Base-by-base conservation (phyloP, 2,888 invertebrate genomes). In the Geophilus truncorum region DNA sequence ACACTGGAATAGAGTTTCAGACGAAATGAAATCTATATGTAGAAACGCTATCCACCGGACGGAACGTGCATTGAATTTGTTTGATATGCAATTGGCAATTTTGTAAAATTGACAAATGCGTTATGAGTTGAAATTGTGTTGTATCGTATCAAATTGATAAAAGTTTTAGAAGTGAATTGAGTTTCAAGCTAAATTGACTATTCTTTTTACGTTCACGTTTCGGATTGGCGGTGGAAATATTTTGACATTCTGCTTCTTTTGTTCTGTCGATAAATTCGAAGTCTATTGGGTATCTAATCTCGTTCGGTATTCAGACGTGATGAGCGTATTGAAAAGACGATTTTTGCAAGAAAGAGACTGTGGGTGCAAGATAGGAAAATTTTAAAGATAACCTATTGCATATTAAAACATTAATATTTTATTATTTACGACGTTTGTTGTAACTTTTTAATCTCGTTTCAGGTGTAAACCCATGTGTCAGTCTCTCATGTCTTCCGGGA, bases 381-480 rank as follows among this genome's bases (percentile, higher is more conserved):
- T n/a, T n/a, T n/a, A n/a, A n/a, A n/a, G n/a, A n/a, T n/a, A n/a
- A n/a, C n/a, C n/a, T n/a, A n/a, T n/a, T n/a, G n/a, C n/a, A n/a
- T n/a, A n/a, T n/a, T n/a, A n/a, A n/a, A n/a, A n/a, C n/a, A n/a
- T n/a, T n/a, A n/a, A n/a, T n/a, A n/a, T n/a, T n/a, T n/a, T n/a
- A n/a, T n/a, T n/a, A n/a, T n/a, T n/a, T n/a, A n/a, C n/a, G n/a
- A n/a, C n/a, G n/a, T n/a, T n/a, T n/a, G n/a, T n/a, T n/a, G n/a
- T n/a, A n/a, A 21, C 32, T 10, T 77, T 77, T 78, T 36, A 6
- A 30, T 80, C 9, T 30, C 18, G 32, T 28, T 9, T 83, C 87
- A 94, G 95, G 93, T 81, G 91, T 92, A 86, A 95, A 96, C 87
- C 95, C 96, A 0, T 96, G 96, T 86, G 91, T 91, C 84, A 91